Evolutionary conservation across 2,888 invertebrate genomes (phyloP), one percentile per base, ranked within the genome.

Genomic region (Habrosyne pyritoides): DNA sequence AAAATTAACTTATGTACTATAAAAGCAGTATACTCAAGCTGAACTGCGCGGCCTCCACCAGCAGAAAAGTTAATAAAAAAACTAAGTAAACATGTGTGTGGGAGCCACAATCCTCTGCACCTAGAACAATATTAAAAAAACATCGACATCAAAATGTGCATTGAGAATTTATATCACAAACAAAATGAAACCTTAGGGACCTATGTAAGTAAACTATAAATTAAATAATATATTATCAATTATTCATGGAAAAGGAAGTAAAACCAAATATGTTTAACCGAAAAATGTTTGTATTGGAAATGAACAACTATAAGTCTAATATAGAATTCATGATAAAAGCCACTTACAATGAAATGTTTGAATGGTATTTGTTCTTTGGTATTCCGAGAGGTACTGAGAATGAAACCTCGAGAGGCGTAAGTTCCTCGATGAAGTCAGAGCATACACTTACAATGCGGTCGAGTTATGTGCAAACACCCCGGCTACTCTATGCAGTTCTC

Each of bases 381-480:
- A 14, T 28, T 14, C 8, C 26, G 28, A 12, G 18, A 26, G 21
- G 30, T 28, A 21, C 50, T 28, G 28, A 18, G 50, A 50, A 18
- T 30, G 30, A 14, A 56, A 52, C 63, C 66, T 69, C 66, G 55
- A 74, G 71, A 59, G 71, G 56, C 64, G 62, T 69, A 75, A 77
- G 79, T 77, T 71, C 61, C 63, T 62, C 59, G 47, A 57, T 67
- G 68, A 67, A 78, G 78, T 66, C 67, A 71, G 64, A 67, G 74
- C 63, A 71, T 58, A 71, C 76, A 71, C 67, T 71, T 64, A 64
- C 68, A 65, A 69, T 68, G 73, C 73, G 65, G 73, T 68, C 66
- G 63, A 77, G 71, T 72, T 73, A 58, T 77, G 75, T 67, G 77
- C 83, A 83, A 83, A 80, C 80, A 83, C 80, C 81, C 63, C 22